phyloP scores from a whole-genome alignment of 2,888 invertebrate species.

The Hesperia comma region DNA sequence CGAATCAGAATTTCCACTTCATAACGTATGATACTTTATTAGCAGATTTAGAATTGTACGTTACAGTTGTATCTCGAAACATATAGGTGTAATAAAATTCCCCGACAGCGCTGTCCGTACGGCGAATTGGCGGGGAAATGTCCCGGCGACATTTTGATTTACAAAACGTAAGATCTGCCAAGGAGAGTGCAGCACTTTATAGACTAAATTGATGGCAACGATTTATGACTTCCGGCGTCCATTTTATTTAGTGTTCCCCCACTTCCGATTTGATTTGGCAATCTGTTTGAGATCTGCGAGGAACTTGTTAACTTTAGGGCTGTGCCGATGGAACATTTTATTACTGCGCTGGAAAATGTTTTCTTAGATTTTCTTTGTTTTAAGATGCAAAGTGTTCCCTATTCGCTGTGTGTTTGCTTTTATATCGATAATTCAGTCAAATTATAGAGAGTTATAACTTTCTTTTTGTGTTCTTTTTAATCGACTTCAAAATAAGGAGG shows the following conservation, averaged over 20 bases:
- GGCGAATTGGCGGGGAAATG: slow-evolving; percentile 52
- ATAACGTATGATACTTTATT: slow-evolving; percentile 26
- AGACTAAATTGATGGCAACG: slow-evolving; percentile 36
- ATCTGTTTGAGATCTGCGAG: slow-evolving; percentile 31
- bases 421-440: too few species aligned
- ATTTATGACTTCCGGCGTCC: slow-evolving; percentile 38
- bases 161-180: slow-evolving; percentile 44
- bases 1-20: slow-evolving; percentile 22
- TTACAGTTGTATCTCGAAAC: slow-evolving; percentile 35
- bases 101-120: slow-evolving; percentile 48
- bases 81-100: slow-evolving; percentile 52
- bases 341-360: too few species aligned
- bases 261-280: slow-evolving; percentile 37
- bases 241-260: slow-evolving; percentile 37
- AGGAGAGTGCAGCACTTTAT: slow-evolving; percentile 37
- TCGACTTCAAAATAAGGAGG: too few species aligned
- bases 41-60: slow-evolving; percentile 20
- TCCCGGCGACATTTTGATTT: slow-evolving; percentile 49
- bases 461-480: too few species aligned
- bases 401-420: too few species aligned
- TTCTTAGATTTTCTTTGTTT: too few species aligned
- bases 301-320: slow-evolving; percentile 30
- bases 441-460: too few species aligned
- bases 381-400: too few species aligned
- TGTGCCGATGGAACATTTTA: slow-evolving; percentile 1